phyloP scores from a whole-genome alignment of 2,888 invertebrate species.

The Sisyra nigra region DNA sequence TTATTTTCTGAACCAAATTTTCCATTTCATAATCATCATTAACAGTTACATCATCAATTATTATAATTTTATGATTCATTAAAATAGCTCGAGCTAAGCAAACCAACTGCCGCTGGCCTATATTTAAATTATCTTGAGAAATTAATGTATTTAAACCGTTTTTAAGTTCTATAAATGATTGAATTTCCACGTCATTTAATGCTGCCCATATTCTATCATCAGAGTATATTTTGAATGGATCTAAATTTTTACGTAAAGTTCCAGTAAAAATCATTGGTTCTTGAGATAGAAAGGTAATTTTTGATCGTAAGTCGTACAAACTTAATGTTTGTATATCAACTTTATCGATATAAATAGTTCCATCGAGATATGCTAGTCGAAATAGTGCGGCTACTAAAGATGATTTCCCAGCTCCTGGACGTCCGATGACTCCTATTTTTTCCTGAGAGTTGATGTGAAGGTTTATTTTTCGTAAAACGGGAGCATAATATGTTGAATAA shows the following conservation, averaged over 20 bases:
- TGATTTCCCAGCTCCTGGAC: constrained; percentile 74
- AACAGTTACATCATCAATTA: constrained; percentile 61
- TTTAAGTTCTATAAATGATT: constrained; percentile 45
- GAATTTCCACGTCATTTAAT: constrained; percentile 67
- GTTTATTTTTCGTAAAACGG: constrained; percentile 56
- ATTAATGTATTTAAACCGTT: constrained; percentile 53
- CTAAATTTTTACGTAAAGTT: constrained; percentile 73
- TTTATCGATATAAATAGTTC: constrained; percentile 66
- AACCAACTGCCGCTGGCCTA: constrained; percentile 46
- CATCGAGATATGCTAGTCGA: constrained; percentile 62
- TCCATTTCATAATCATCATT: constrained; percentile 73
- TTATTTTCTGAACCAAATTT: constrained; percentile 59
- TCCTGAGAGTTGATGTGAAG: constrained; percentile 50
- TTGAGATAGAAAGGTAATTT: constrained; percentile 71
- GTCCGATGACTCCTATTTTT: constrained; percentile 65
- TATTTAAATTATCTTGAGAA: constrained; percentile 44
- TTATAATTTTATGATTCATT: constrained; percentile 26
- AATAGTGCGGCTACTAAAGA: constrained; percentile 65
- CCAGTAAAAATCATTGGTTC: constrained; percentile 78
- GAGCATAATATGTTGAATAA: constrained; percentile 53
- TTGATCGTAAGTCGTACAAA: constrained; percentile 54
- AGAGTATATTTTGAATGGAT: constrained; percentile 69
- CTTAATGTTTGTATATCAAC: constrained; percentile 55
- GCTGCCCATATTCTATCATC: constrained; percentile 72
- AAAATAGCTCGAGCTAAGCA: constrained; percentile 49